Evolutionary conservation across 2,113 vertebrate genomes (phyloP), one percentile per base, ranked within the genome.

Genomic region (Lepus timidus): DNA sequence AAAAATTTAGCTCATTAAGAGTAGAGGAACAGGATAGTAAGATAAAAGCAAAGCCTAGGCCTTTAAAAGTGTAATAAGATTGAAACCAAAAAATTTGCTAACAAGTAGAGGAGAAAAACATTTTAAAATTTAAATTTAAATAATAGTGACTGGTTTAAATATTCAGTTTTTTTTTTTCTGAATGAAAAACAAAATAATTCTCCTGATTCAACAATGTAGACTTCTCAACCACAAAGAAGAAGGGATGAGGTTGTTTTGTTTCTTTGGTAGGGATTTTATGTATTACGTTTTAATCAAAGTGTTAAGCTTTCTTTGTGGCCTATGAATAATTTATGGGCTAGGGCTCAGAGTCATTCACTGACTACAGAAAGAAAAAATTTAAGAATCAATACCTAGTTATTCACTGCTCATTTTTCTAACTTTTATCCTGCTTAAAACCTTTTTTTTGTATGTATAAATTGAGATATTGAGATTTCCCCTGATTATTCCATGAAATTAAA

Each of bases 21-120:
- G 13, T 51, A 39, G 4, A 93, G 89, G 29, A 85, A n/a, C 44
- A 62, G 19, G 25, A 55, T n/a, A 95, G 70, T 44, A 52, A 81
- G 52, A 29, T 75, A 93, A 89, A 12, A 94, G 51, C 11, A 79
- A 71, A 52, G 19, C 49, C 80, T 68, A 73, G 31, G 52, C 16
- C 82, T 97, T 88, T 84, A 76, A 93, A 97, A 96, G 91, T 75
- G 74, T 86, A 95, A 58, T 62, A 29, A 36, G 55, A 85, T 67
- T 83, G 29, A 49, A 84, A 93, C 94, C 67, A 82, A 96, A 58
- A 84, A 91, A 96, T 85, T 90, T 94, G 90, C n/a, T 64, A 81
- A 74, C 76, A 94, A 95, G 93, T 82, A 78, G 44, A 85, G 39
- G 64, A 95, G 36, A 22, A 86, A 90, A 93, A 61, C 55, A 65